Evolutionary conservation across 2,888 invertebrate genomes (phyloP), one percentile per base, ranked within the genome.

Genomic region (Torymus aiolomorphi): DNA sequence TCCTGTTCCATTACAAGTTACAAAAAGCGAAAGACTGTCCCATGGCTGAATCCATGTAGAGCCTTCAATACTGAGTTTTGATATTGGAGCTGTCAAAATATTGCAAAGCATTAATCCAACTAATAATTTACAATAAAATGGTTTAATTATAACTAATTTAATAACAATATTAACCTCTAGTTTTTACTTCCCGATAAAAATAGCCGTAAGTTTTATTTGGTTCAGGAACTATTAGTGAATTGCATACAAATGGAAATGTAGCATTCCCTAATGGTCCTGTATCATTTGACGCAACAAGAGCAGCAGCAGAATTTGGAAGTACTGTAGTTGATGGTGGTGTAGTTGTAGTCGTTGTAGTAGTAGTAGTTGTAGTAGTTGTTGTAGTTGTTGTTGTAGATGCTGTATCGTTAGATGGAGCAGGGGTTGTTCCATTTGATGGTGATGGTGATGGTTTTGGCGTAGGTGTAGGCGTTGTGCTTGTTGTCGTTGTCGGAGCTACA

Each of bases 21-120:
- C 93, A 83, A 93, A 92, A 11, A 97, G 89, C 76, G 94, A 92
- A 42, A 97, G 90, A 65, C 96, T 91, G 75, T 96, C 96, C 52
- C 96, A 96, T 80, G 95, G 95, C 85, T 95, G 94, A 52, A 97
- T 91, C 96, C 97, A 97, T 86, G 95, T 95, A 76, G 94, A 93
- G 0, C 97, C 97, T 2, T 92, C 93, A 0, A 95, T 93, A 69
- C 93, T 93, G 11, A 97, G 91, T 78, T 93, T 93, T 2, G 92
- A 89, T 83, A 97, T 93, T 0, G 96, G 95, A 83, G 93, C 97
- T 96, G 88, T 12, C 92, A 91, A 71, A 75, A 42, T 42, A 42
- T 42, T 42, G 8, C 1, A 42, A 42, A 42, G 42, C 42, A 42
- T 42, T 42, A 42, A 8, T 42, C 42, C 11, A 59, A 61, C 56